Conservation (phyloP, 1,140 invertebrate species). For the Microplitis demolitor region DNA sequence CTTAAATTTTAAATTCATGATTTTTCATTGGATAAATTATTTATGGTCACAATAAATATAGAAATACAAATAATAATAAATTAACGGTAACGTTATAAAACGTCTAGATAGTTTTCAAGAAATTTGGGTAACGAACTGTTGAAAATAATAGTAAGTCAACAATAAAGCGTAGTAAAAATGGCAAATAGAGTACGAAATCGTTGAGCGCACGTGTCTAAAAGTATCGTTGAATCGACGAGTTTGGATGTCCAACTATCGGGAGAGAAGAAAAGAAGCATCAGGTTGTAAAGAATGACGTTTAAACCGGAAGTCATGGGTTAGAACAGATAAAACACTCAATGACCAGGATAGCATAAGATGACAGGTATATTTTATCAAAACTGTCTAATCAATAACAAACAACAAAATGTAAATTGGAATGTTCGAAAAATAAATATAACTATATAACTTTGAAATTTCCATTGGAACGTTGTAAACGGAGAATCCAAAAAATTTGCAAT, state of each 20-base stretch:
- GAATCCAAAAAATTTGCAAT: slow-evolving; percentile 47
- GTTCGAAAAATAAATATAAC: not conserved
- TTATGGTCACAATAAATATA: no score
- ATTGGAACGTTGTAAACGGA: slow-evolving; percentile 33
- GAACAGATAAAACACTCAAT: slow-evolving; percentile 46
- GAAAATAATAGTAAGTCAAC: not conserved
- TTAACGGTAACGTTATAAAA: no score
- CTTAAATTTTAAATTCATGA: no score
- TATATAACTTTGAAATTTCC: slow-evolving; percentile 18
- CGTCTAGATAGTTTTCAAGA: no score
- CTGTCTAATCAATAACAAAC: slow-evolving; percentile 8
- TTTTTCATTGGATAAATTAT: no score
- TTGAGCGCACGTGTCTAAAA: not conserved
- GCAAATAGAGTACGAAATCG: not conserved
- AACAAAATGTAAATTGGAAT: slow-evolving; percentile 14
- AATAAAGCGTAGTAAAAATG: no score
- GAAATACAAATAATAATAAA: no score
- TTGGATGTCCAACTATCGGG: slow-evolving; percentile 22
- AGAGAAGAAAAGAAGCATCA: slow-evolving; percentile 22
- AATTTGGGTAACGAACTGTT: no score
- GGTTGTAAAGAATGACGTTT: not conserved
- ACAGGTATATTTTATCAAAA: not conserved
- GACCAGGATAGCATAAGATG: slow-evolving; percentile 43
- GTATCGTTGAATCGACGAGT: slow-evolving; percentile 28
- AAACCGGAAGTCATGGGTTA: slow-evolving; percentile 51